Evolutionary conservation across 1,140 invertebrate genomes (phyloP).

Genomic region (Trinorchestia longiramus): DNA sequence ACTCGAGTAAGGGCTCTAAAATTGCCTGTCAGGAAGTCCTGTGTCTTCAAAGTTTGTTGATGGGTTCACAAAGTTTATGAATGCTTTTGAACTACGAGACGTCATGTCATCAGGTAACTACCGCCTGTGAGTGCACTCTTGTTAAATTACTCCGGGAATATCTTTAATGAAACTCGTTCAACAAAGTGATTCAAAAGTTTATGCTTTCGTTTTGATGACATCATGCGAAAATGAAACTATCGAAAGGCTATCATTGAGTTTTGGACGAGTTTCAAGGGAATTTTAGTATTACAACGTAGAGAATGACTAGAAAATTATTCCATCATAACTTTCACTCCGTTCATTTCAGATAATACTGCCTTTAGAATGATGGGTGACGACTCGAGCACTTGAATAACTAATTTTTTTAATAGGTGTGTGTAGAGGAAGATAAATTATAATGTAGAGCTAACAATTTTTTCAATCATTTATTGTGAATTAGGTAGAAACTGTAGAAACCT

Average conservation of each 20-base stretch:
- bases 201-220: background rate
- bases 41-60: background rate
- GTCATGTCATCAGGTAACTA: background rate
- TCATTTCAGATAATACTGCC: background rate
- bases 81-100: background rate
- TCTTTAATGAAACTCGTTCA: background rate
- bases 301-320: background rate
- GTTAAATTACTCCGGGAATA: background rate
- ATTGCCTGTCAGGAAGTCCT: background rate
- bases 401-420: too few species aligned
- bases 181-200: background rate
- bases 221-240: background rate
- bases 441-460: too few species aligned
- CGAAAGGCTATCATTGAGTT: background rate
- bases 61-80: background rate
- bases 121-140: background rate
- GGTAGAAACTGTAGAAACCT: too few species aligned
- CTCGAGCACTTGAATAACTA: too few species aligned
- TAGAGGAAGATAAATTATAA: too few species aligned
- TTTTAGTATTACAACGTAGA: background rate
- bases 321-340: background rate
- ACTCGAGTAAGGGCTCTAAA: background rate
- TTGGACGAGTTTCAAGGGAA: background rate
- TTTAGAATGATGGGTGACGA: too few species aligned
- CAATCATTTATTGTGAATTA: too few species aligned